These are phyloP conservation scores for Amphibalanus amphitrite DNA, from an alignment of 1,140 invertebrate species.

Conservation along the genomic window DNA sequence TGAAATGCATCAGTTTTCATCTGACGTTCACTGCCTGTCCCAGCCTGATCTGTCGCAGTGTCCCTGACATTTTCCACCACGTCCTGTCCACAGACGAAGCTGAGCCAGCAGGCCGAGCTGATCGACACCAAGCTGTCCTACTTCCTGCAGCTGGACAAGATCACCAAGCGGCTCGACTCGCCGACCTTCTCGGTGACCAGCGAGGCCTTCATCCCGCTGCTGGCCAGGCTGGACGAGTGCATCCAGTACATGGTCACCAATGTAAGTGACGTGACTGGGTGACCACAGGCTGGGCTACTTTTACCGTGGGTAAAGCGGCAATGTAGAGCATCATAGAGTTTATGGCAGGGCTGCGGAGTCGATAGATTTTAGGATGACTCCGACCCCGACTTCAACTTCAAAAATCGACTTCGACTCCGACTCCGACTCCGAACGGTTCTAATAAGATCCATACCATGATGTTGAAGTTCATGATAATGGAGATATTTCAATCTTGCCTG, in stretches of 20 bases:
- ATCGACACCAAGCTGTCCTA: conserved; percentile 63
- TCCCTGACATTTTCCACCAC: too few species aligned
- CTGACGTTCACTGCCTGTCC: too few species aligned
- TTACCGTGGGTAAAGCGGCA: neutral
- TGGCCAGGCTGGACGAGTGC: conserved; percentile 71
- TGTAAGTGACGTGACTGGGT: conserved; percentile 37
- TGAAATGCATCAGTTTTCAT: too few species aligned
- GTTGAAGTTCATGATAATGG: too few species aligned
- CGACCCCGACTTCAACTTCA: too few species aligned
- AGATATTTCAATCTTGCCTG: too few species aligned
- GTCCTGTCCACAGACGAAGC: conserved; percentile 48
- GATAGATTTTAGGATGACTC: too few species aligned
- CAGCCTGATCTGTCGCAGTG: too few species aligned
- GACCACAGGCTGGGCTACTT: conserved; percentile 1
- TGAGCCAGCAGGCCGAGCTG: conserved; percentile 56
- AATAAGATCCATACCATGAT: too few species aligned
- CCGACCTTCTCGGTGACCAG: conserved; percentile 60
- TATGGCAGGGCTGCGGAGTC: too few species aligned
- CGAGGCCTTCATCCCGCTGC: conserved; percentile 58
- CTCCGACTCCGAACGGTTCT: too few species aligned
- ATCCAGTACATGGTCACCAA: conserved; percentile 66
- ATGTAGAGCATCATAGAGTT: neutral
- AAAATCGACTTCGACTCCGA: too few species aligned
- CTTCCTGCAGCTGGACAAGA: conserved; percentile 65
- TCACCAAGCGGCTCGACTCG: conserved; percentile 58